Percentiles rank a stretch among this genome's conserved stretches.
These are phyloP conservation scores for human (Homo sapiens) DNA, from an alignment of 2,113 vertebrate genomes.

Conservation along the genomic window GRCh38 chr12:6052501-6053000, in stretches of 20 bases:
- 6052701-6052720: slow-evolving; percentile 90
- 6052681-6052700: slow-evolving; percentile 86
- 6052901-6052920: no score
- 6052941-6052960: no score
- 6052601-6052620: slow-evolving; percentile 91
- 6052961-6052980: no score
- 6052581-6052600: slow-evolving; percentile 95
- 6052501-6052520: neutral
- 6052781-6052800: slow-evolving; percentile 78
- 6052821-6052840: neutral
- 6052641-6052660: slow-evolving; percentile 87
- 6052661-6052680: slow-evolving; percentile 96
- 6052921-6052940: no score
- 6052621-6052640: slow-evolving; percentile 90
- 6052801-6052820: neutral
- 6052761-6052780: slow-evolving; percentile 90
- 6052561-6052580: slow-evolving; percentile 94
- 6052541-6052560: slow-evolving; percentile 94
- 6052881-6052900: no score
- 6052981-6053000: neutral
- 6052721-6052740: slow-evolving; percentile 92
- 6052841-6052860: neutral
- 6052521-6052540: slow-evolving; percentile 42
- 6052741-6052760: slow-evolving; percentile 90
- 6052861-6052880: neutral